phyloP scores from a whole-genome alignment of 2,888 invertebrate species.

The Myopa tessellatipennis region DNA sequence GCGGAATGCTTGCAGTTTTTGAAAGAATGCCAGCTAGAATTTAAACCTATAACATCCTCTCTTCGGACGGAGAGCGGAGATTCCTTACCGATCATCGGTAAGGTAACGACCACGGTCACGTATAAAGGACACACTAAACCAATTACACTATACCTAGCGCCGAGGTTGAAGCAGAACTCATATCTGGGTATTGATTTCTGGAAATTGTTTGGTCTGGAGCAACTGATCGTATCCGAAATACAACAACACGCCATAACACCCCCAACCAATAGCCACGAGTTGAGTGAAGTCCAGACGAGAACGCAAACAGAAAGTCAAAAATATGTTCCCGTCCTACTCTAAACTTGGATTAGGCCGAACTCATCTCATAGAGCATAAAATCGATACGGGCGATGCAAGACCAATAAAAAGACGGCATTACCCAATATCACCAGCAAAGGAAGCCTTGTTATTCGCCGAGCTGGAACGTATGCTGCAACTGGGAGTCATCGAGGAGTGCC shows the following conservation, averaged over 20 bases:
- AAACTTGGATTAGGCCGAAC: conserved; percentile 30
- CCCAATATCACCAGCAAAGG: too few species aligned
- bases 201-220: too few species aligned
- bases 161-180: not conserved
- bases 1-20: not conserved
- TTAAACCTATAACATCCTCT: not conserved
- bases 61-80: not conserved
- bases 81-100: not conserved
- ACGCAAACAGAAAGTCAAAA: conserved; percentile 5
- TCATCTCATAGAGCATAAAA: too few species aligned
- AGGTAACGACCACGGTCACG: not conserved
- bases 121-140: not conserved
- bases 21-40: not conserved
- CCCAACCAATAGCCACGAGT: not conserved
- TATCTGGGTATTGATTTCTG: too few species aligned
- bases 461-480: too few species aligned
- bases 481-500: too few species aligned
- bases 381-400: too few species aligned
- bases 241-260: too few species aligned
- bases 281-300: not conserved
- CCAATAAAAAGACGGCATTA: too few species aligned
- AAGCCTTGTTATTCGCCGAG: conserved; percentile 10
- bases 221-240: too few species aligned
- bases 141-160: not conserved
- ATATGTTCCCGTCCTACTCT: conserved; percentile 30